Base-by-base conservation (phyloP, 2,113 vertebrate genomes). In the Labeo rohita region DNA sequence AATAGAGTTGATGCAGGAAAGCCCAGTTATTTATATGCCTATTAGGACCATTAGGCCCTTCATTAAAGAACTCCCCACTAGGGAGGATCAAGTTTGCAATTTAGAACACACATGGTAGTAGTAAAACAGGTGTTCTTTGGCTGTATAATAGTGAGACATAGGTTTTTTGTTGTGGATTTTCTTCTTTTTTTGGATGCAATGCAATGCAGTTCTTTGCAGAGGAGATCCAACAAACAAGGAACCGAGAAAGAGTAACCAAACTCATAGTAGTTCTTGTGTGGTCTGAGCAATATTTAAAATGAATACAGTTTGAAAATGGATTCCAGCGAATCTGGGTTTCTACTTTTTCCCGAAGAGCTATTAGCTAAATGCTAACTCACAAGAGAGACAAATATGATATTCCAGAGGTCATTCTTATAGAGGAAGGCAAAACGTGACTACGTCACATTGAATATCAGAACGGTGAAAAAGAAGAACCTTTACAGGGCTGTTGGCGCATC, bases 401-500 rank as follows among this genome's bases (percentile, higher is more conserved):
- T 80, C 72, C 76, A 78, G 28, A 39, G n/a, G 2, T 76, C 75
- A 52, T 4, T 49, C 43, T 49, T 45, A 8, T 66, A 49, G 39
- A 65, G 80, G 16, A 84, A 56, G 68, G 23, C 39, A 34, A 59
- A 83, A 39, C 3, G 49, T 73, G 16, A 84, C 36, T 73, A 43
- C 3, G 21, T 73, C 82, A 73, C 36, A 84, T 84, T 54, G 59
- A 73, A 84, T 84, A 56, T 84, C 68, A 73, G 50, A 73, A 84
- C 10, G 8, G 47, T 74, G 34, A 84, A 73, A 73, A 34, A 28
- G 66, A 73, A 34, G 66, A 54, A 23, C 34, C 81, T 52, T 83
- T 45, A 45, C 81, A 23, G 34, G 28, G 49, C 36, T 59, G 18
- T 43, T 84, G 87, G 90, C 90, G 93, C 95, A 95, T 95, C 94